These are phyloP conservation scores for Nycticebus coucang DNA, from an alignment of 2,113 vertebrate species.

Conservation along the genomic window DNA sequence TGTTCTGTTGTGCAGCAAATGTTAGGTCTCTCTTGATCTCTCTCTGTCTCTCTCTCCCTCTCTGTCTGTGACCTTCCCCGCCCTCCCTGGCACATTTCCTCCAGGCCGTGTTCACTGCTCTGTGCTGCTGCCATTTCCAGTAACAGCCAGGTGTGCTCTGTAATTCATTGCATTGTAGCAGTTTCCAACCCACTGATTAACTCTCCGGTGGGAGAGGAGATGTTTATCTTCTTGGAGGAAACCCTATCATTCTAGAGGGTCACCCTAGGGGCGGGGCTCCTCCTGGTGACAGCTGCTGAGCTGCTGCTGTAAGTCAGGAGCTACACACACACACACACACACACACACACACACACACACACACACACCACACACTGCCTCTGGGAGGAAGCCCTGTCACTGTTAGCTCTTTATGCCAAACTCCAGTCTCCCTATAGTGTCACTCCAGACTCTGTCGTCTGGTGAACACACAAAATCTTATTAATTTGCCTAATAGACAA, in stretches of 20 bases:
- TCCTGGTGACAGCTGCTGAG: not conserved
- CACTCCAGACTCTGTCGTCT: not conserved
- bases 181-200: not conserved
- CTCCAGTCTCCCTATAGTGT: not conserved
- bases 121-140: not conserved
- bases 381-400: not conserved
- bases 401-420: not conserved
- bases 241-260: not conserved
- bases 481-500: not conserved
- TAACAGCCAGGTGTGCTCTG: not conserved
- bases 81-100: fast-evolving
- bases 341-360: too few species aligned
- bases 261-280: fast-evolving
- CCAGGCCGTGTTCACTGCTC: not conserved
- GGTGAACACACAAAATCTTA: not conserved
- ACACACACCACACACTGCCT: not conserved
- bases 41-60: not conserved
- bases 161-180: not conserved
- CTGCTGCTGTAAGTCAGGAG: fast-evolving
- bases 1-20: not conserved
- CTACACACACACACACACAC: too few species aligned
- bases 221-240: not conserved
- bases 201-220: not conserved
- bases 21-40: not conserved
- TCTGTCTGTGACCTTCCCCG: not conserved